These are phyloP conservation scores for Gymnoscopelus braueri DNA, from an alignment of 2,797 vertebrate genomes.

Conservation along the genomic window DNA sequence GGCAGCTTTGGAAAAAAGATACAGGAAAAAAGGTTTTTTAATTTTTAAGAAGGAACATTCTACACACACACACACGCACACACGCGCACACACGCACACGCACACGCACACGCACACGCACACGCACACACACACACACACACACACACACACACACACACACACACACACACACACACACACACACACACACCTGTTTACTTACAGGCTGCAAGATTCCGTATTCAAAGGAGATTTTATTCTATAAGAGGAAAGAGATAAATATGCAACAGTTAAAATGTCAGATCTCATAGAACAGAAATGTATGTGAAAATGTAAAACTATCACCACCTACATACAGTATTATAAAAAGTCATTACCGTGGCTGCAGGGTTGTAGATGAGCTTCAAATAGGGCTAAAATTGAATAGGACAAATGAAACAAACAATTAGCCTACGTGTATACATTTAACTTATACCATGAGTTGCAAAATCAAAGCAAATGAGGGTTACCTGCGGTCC, in stretches of 20 bases:
- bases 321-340: background rate
- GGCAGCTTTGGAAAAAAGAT: background rate
- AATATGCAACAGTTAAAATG: background rate
- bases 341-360: constrained; percentile 36
- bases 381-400: constrained; percentile 66
- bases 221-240: constrained; percentile 56
- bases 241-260: constrained; percentile 48
- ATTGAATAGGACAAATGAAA: constrained; percentile 2
- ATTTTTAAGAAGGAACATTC: background rate
- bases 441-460: background rate
- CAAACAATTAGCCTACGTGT: background rate
- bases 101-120: no score
- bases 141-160: background rate
- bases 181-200: constrained; percentile 11
- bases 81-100: no score
- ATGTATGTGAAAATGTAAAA: background rate
- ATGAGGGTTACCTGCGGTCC: background rate
- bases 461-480: constrained; percentile 3
- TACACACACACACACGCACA: no score
- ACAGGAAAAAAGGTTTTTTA: background rate
- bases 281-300: background rate
- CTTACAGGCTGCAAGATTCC: constrained; percentile 61
- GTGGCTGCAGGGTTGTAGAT: constrained; percentile 48
- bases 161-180: no score
- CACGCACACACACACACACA: no score